Percentiles rank a stretch among this genome's conserved stretches.
These are phyloP conservation scores for Rissa tridactyla DNA, from an alignment of 2,113 vertebrate species.

Conservation along the genomic window DNA sequence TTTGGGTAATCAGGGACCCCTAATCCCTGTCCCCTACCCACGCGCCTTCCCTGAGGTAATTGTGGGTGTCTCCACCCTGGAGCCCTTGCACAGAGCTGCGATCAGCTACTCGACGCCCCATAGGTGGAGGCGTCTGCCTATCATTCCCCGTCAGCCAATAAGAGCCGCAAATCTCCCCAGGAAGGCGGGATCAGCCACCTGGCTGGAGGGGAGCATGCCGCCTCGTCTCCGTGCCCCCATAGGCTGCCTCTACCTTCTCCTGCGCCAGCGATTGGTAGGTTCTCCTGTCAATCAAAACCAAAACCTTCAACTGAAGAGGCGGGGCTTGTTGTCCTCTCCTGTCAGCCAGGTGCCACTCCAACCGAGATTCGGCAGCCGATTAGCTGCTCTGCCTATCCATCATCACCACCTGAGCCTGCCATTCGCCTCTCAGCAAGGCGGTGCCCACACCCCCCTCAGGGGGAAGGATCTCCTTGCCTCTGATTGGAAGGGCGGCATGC, in stretches of 20 bases:
- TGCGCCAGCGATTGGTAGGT: fast-evolving
- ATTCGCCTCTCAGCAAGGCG: neutral
- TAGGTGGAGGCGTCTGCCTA: neutral
- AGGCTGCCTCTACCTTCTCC: neutral
- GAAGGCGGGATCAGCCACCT: neutral
- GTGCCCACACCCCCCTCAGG: fast-evolving
- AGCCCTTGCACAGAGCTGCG: fast-evolving
- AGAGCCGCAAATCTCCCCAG: fast-evolving
- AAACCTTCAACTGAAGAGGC: neutral
- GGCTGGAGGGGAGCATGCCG: neutral
- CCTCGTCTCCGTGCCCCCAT: fast-evolving
- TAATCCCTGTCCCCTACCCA: no score
- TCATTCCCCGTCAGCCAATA: fast-evolving
- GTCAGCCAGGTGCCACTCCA: neutral
- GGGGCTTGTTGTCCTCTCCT: neutral
- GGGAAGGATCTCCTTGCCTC: neutral
- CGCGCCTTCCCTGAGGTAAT: neutral
- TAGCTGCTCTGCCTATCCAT: neutral
- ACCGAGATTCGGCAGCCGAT: fast-evolving
- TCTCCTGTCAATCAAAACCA: neutral
- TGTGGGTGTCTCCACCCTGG: fast-evolving
- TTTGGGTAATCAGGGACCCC: neutral
- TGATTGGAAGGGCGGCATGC: fast-evolving
- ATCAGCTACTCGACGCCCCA: neutral
- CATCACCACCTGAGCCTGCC: neutral